These are phyloP conservation scores for Coecobrya sp. DNA, from an alignment of 2,888 invertebrate genomes.

Conservation along the genomic window DNA sequence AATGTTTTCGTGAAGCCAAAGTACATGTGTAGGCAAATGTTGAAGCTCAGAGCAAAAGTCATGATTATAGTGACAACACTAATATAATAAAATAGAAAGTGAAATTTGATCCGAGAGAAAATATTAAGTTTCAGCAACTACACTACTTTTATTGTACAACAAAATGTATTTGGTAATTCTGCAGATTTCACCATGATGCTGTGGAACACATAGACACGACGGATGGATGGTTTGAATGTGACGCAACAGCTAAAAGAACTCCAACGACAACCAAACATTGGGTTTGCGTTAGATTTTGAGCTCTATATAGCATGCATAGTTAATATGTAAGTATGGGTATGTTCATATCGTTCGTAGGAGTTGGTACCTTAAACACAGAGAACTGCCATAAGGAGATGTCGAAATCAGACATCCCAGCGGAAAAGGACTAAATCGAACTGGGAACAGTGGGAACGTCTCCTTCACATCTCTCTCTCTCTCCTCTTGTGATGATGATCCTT, in stretches of 20 bases:
- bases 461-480: slow-evolving; percentile 7
- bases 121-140: slow-evolving; percentile 36
- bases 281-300: not conserved
- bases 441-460: slow-evolving; percentile 3
- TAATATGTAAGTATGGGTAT: not conserved
- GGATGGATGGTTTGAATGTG: slow-evolving; percentile 24
- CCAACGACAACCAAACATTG: slow-evolving; percentile 1
- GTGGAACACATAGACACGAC: not conserved
- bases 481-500: slow-evolving; percentile 31
- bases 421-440: slow-evolving; percentile 77
- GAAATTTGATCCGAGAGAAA: slow-evolving; percentile 37
- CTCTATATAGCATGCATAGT: not conserved
- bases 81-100: slow-evolving; percentile 31
- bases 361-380: slow-evolving; percentile 7
- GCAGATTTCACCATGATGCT: slow-evolving; percentile 15
- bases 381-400: slow-evolving; percentile 68
- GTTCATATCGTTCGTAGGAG: not conserved
- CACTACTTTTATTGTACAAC: slow-evolving; percentile 3
- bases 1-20: too few relatives aligned
- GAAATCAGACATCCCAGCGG: slow-evolving; percentile 79
- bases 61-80: slow-evolving; percentile 30
- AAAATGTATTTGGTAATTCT: slow-evolving; percentile 30
- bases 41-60: not conserved
- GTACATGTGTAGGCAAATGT: not conserved
- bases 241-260: slow-evolving; percentile 15